phyloP scores from a whole-genome alignment of 2,888 invertebrate genomes.

The Melieria crassipennis region DNA sequence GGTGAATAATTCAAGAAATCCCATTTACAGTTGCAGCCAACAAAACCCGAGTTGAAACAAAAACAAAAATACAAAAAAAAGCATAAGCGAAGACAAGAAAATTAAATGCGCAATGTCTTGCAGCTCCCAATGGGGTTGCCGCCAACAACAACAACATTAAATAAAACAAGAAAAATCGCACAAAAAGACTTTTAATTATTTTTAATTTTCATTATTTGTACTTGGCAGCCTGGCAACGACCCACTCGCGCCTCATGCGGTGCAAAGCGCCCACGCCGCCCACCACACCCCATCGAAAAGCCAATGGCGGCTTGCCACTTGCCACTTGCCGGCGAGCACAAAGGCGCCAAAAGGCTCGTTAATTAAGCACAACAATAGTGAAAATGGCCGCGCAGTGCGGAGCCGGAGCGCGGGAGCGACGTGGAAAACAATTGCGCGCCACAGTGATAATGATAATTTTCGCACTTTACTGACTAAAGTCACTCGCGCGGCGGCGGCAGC shows the following conservation, averaged over 20 bases:
- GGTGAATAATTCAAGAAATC: conserved; percentile 22
- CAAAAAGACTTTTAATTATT: conserved; percentile 59
- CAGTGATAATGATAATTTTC: conserved; percentile 62
- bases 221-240: conserved; percentile 42
- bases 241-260: background rate
- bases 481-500: background rate
- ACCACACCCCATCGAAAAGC: conserved; percentile 14
- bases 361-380: conserved; percentile 59
- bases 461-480: conserved; percentile 47
- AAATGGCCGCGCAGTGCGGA: conserved; percentile 32
- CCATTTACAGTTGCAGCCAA: conserved; percentile 9
- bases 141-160: conserved; percentile 1
- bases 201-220: conserved; percentile 62
- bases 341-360: conserved; percentile 51
- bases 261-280: background rate
- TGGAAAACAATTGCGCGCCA: conserved; percentile 41
- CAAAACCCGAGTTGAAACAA: background rate
- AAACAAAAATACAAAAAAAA: background rate
- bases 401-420: background rate
- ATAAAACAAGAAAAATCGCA: conserved; percentile 42
- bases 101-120: background rate
- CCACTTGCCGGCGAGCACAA: background rate
- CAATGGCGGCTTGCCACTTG: background rate
- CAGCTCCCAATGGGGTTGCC: conserved; percentile 32
- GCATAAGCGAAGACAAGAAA: background rate